Percentiles rank a stretch among this genome's conserved stretches.
phyloP scores from a whole-genome alignment of 2,113 vertebrate species.

The Hyaena hyaena region DNA sequence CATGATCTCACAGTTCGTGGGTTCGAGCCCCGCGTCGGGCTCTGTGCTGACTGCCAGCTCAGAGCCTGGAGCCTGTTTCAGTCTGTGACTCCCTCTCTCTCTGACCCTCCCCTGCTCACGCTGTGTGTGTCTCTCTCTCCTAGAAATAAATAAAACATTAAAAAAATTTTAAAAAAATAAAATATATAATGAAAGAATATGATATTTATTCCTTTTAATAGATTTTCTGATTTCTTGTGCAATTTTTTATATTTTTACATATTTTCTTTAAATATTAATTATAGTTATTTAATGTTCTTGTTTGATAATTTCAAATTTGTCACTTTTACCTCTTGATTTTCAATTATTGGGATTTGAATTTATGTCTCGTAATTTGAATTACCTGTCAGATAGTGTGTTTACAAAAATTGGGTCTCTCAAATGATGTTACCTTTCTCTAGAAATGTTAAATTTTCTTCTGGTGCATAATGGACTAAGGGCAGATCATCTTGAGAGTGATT shows the following conservation, averaged over 20 bases:
- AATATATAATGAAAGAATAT: neutral
- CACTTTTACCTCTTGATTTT: neutral
- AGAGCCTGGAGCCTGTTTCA: too few species aligned
- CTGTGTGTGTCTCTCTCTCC: too few species aligned
- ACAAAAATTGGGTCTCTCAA: neutral
- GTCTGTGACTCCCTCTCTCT: too few species aligned
- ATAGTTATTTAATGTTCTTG: neutral
- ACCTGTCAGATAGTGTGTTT: neutral
- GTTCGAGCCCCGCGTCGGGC: too few species aligned
- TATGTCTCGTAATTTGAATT: neutral
- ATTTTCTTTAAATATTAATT: neutral
- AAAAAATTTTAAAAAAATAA: too few species aligned
- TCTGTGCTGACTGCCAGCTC: too few species aligned
- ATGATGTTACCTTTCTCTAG: neutral
- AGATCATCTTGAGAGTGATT: neutral
- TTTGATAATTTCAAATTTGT: neutral
- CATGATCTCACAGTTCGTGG: too few species aligned
- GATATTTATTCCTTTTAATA: neutral
- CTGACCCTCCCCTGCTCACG: too few species aligned
- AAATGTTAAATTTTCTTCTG: neutral
- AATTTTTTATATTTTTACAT: neutral
- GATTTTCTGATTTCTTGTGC: neutral
- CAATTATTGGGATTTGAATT: conserved; percentile 4
- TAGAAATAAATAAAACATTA: too few species aligned
- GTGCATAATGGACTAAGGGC: neutral